Evolutionary conservation across 2,797 vertebrate genomes (phyloP).

Genomic region (Lithobates sylvaticus): DNA sequence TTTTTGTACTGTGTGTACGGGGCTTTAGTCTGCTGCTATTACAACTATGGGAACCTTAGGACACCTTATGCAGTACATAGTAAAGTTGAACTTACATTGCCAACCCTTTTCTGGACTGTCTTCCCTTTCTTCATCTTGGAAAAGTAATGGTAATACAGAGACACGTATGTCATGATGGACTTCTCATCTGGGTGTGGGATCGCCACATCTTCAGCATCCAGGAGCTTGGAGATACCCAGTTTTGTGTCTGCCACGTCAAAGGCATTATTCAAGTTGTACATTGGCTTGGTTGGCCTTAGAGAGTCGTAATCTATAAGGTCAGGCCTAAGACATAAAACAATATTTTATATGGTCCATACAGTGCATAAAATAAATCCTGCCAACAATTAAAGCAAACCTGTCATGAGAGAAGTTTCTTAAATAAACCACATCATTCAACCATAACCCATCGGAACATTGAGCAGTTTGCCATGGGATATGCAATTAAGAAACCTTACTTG

Average conservation of each 20-base stretch:
- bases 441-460: not conserved
- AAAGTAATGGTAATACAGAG: conserved; percentile 91
- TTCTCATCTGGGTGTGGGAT: conserved; percentile 84
- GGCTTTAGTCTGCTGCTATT: not conserved
- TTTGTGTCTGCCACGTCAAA: conserved; percentile 83
- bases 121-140: conserved; percentile 85
- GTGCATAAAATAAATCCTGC: no score
- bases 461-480: no score
- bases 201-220: conserved; percentile 88
- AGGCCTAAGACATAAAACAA: conserved; percentile 74
- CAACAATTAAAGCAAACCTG: no score
- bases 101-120: conserved; percentile 84
- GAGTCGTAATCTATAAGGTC: conserved; percentile 85
- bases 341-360: no score
- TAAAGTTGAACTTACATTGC: conserved; percentile 76
- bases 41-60: not conserved
- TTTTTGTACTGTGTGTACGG: no score
- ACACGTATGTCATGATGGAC: conserved; percentile 93
- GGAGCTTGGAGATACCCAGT: conserved; percentile 85
- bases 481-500: no score
- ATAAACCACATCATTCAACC: not conserved
- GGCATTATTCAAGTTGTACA: conserved; percentile 81
- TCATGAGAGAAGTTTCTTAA: no score
- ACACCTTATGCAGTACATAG: not conserved
- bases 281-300: conserved; percentile 73